These are phyloP conservation scores for Equus quagga DNA, from an alignment of 2,113 vertebrate genomes.

Conservation along the genomic window DNA sequence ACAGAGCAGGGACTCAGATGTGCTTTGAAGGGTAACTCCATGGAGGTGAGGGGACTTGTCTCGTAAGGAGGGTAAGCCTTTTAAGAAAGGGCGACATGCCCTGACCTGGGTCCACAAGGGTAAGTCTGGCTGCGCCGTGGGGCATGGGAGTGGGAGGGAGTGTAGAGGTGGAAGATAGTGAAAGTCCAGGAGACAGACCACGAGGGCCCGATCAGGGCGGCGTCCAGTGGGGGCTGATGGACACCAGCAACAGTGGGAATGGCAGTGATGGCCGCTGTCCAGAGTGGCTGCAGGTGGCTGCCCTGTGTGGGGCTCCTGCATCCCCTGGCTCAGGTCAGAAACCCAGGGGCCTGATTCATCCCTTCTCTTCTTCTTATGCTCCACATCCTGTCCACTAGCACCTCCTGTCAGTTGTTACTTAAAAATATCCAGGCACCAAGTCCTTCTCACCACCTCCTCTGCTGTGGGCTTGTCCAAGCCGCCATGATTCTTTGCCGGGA, in stretches of 20 bases:
- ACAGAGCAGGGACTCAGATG: too few relatives aligned
- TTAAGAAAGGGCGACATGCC: neutral
- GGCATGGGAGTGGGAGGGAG: neutral
- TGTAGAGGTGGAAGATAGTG: too few relatives aligned
- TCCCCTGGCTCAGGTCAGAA: neutral
- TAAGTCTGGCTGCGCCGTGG: too few relatives aligned
- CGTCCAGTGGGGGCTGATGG: neutral
- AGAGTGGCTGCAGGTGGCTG: too few relatives aligned
- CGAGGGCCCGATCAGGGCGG: neutral
- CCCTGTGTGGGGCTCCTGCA: neutral
- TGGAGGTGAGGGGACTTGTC: neutral
- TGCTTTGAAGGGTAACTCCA: neutral
- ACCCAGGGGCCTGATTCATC: neutral
- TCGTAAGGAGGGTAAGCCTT: neutral
- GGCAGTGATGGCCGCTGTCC: too few relatives aligned
- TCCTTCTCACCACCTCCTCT: too few relatives aligned
- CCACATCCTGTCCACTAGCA: neutral
- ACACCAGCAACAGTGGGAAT: neutral
- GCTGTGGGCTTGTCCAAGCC: accelerated
- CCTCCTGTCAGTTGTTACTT: neutral
- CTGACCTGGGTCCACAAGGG: neutral
- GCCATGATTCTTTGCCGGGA: accelerated
- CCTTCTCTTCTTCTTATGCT: neutral
- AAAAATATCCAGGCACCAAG: neutral
- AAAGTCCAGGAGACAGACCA: neutral